Evolutionary conservation across 2,888 invertebrate genomes (phyloP).

Genomic region (Nezara viridula): DNA sequence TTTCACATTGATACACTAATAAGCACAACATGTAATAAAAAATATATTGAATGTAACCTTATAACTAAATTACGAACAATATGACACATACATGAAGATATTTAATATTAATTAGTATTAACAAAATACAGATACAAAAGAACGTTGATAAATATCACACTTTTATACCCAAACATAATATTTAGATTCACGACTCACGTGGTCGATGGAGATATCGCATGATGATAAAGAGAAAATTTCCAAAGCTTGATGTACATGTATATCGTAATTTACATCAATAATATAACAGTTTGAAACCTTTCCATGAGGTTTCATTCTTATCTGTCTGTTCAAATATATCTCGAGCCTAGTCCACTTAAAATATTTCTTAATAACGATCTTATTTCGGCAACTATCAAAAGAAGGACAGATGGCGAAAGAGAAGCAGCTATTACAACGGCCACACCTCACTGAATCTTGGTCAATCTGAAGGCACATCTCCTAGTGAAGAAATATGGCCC

Average conservation of each 20-base stretch:
- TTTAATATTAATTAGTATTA: too few relatives aligned
- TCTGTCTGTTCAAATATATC: too few relatives aligned
- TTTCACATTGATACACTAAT: too few relatives aligned
- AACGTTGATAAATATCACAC: background rate
- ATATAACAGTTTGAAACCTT: background rate
- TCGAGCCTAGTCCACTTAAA: background rate
- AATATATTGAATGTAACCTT: too few relatives aligned
- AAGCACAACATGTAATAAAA: too few relatives aligned
- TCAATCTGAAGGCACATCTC: background rate
- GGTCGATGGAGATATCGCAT: background rate
- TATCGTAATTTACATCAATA: background rate
- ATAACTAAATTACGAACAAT: too few relatives aligned
- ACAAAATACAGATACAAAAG: too few relatives aligned
- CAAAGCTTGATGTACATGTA: background rate
- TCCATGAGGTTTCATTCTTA: too few relatives aligned
- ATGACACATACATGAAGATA: too few relatives aligned
- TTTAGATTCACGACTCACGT: background rate
- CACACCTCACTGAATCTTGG: conserved; percentile 1
- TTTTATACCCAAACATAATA: background rate
- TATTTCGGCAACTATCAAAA: background rate
- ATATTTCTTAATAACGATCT: background rate
- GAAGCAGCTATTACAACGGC: background rate
- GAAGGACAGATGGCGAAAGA: background rate
- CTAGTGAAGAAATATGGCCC: conserved; percentile 1
- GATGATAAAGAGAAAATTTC: background rate